Conservation (phyloP, 2,113 vertebrate genomes). For the Crotalus viridis region DNA sequence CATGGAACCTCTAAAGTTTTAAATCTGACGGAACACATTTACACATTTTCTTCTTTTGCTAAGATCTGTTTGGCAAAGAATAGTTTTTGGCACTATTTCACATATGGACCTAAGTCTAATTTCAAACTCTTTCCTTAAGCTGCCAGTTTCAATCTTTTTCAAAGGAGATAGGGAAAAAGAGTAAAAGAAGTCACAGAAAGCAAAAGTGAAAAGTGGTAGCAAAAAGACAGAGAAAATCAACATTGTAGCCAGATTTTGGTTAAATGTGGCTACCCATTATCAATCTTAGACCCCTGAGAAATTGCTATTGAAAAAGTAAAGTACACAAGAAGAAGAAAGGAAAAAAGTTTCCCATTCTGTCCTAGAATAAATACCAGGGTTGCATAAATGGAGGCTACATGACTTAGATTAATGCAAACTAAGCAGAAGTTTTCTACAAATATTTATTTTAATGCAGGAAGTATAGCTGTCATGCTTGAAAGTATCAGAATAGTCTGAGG, state of each 20-base stretch:
- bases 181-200: background rate
- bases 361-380: background rate
- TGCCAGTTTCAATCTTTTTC: background rate
- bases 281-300: background rate
- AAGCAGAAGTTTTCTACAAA: background rate
- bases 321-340: background rate
- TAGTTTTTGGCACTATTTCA: background rate
- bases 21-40: background rate
- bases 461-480: background rate
- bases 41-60: background rate
- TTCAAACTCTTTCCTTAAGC: background rate
- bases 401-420: background rate
- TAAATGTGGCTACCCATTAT: background rate
- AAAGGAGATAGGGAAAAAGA: background rate
- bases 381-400: background rate
- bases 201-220: background rate
- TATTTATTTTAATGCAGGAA: background rate
- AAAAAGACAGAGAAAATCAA: background rate
- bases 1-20: background rate
- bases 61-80: background rate
- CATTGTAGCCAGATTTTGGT: background rate
- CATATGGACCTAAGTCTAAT: background rate
- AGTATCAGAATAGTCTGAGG: background rate
- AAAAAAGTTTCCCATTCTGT: background rate
- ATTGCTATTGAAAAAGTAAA: background rate